A percentile compares a stretch with the other conserved stretches of the same genome.
Conservation (phyloP, 2,797 vertebrate genomes). For the Staurois parvus region DNA sequence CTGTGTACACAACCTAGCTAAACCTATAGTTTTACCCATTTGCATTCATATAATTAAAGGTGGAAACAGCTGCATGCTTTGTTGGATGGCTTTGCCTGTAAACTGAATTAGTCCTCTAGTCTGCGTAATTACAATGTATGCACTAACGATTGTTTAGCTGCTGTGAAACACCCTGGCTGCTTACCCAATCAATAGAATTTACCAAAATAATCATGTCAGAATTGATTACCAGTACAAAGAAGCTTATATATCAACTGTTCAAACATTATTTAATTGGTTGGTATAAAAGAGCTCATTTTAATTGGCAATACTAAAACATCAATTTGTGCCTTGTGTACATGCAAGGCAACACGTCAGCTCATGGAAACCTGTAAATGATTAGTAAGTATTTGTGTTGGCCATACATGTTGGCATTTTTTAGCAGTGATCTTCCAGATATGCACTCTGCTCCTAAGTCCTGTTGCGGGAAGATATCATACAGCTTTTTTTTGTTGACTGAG, state of each 20-base stretch:
- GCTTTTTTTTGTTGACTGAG: too few species aligned
- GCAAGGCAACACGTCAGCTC: too few species aligned
- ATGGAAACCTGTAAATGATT: too few species aligned
- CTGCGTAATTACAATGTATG: slow-evolving; percentile 30
- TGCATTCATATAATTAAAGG: slow-evolving; percentile 12
- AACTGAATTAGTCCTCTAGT: slow-evolving; percentile 9
- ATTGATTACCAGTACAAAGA: slow-evolving; percentile 44
- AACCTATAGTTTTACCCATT: not conserved
- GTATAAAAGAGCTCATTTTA: slow-evolving; percentile 14
- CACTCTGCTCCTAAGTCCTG: too few species aligned
- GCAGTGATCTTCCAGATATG: too few species aligned
- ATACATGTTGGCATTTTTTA: too few species aligned
- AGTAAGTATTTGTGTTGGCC: too few species aligned
- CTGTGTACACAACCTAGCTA: not conserved
- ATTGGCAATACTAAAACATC: not conserved
- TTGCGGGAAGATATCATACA: too few species aligned
- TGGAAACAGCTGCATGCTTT: not conserved
- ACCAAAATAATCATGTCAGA: slow-evolving; percentile 39
- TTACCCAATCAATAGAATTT: slow-evolving; percentile 22
- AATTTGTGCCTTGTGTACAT: too few species aligned
- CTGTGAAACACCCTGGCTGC: slow-evolving; percentile 24
- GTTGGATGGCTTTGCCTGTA: slow-evolving; percentile 4
- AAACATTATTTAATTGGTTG: slow-evolving; percentile 38
- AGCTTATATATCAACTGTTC: slow-evolving; percentile 17
- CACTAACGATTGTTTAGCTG: slow-evolving; percentile 14